These are phyloP conservation scores for Amphiprion clarkii DNA, from an alignment of 2,797 vertebrate species.

Conservation along the genomic window DNA sequence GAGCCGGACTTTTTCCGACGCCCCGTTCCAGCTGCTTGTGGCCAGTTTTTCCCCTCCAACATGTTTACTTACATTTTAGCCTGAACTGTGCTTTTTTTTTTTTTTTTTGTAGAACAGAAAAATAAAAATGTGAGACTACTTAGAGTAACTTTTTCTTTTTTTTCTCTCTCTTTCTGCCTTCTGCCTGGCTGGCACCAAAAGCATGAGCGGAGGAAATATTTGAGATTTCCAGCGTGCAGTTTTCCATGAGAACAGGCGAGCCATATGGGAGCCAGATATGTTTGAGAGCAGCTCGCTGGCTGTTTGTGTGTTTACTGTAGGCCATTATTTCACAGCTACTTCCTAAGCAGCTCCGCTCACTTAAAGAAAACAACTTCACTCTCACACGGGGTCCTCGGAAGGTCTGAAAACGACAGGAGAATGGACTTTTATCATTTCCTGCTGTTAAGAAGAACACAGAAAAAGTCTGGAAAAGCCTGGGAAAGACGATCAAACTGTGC, in stretches of 20 bases:
- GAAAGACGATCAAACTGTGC: no score
- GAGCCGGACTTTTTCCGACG: constrained; percentile 5
- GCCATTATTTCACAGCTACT: constrained; percentile 44
- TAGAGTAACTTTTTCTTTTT: neutral
- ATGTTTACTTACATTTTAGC: constrained; percentile 3
- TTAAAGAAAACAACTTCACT: constrained; percentile 15
- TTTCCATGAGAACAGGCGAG: constrained; percentile 45
- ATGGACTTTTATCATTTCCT: constrained; percentile 16
- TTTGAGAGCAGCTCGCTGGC: constrained; percentile 16
- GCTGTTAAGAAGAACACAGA: neutral
- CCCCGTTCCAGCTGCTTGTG: constrained; percentile 27
- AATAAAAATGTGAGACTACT: neutral
- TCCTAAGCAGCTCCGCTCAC: constrained; percentile 23
- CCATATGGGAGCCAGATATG: constrained; percentile 60
- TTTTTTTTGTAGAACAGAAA: constrained; percentile 10
- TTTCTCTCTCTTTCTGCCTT: neutral
- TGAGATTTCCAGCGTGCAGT: constrained; percentile 41
- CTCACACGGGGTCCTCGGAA: constrained; percentile 7
- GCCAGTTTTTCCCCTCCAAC: neutral
- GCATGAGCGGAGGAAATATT: constrained; percentile 30
- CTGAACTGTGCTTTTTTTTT: neutral
- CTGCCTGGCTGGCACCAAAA: constrained; percentile 24
- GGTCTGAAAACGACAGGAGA: constrained; percentile 4
- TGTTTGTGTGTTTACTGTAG: constrained; percentile 62
- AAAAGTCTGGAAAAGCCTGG: neutral